A percentile compares a stretch with the other conserved stretches of the same genome.
Conservation (phyloP, 2,113 vertebrate species). For the Sus scrofa region T2T-Sscrofa CM000820.6:46981001-46981500, state of each 20-base stretch:
- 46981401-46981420: not conserved
- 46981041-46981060: not conserved
- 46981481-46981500: not conserved
- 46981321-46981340: not conserved
- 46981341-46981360: not conserved
- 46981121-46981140: not conserved
- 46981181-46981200: not conserved
- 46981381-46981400: constrained; percentile 24
- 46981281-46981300: not conserved
- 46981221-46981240: not conserved
- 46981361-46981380: not conserved
- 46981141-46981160: not conserved
- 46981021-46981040: not conserved
- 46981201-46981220: not conserved
- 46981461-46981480: constrained; percentile 36
- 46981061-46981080: not conserved
- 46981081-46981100: not conserved
- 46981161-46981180: not conserved
- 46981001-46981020: not conserved
- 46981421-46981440: not conserved
- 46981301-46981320: not conserved
- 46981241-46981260: fast-evolving
- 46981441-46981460: constrained; percentile 24
- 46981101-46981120: not conserved
- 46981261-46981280: not conserved